A percentile compares a stretch with the other conserved stretches of the same genome.
Evolutionary conservation across 1,140 invertebrate species (phyloP).

Genomic region (Agraylea sexmaculata): DNA sequence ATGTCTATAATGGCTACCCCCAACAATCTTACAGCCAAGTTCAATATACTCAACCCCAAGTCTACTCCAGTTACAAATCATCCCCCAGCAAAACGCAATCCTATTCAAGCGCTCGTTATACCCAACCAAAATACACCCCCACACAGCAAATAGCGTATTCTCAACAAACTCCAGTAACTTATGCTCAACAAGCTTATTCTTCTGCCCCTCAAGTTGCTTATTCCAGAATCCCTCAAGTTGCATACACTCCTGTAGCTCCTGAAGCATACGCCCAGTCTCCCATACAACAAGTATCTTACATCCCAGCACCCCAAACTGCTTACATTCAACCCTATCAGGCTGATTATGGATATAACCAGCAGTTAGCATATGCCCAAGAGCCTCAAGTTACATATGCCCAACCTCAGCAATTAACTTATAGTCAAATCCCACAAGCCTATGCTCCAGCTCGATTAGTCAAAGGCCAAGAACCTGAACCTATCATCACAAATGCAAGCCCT

Average conservation of each 20-base stretch:
- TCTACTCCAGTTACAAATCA: slow-evolving; percentile 1
- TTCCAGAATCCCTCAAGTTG: neutral
- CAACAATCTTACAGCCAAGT: neutral
- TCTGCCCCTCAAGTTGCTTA: slow-evolving; percentile 10
- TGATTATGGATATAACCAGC: too few relatives aligned
- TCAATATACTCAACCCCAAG: slow-evolving; percentile 6
- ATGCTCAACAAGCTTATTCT: slow-evolving; percentile 3
- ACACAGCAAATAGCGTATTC: slow-evolving; percentile 1
- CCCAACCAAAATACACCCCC: neutral
- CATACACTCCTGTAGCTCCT: neutral
- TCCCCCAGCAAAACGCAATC: slow-evolving; percentile 2
- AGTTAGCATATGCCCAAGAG: slow-evolving; percentile 1
- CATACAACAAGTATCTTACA: too few relatives aligned
- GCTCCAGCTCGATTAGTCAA: slow-evolving; percentile 5
- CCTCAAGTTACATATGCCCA: slow-evolving; percentile 8
- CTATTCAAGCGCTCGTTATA: slow-evolving; percentile 4
- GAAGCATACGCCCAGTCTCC: neutral
- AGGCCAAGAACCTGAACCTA: slow-evolving; percentile 3
- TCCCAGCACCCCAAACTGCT: too few relatives aligned
- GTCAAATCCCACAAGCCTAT: neutral
- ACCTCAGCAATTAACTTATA: neutral
- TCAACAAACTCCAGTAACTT: slow-evolving; percentile 8
- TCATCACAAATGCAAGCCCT: neutral
- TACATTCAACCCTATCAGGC: too few relatives aligned
- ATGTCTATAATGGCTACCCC: neutral